These are phyloP conservation scores for Drosophila cognata DNA, from an alignment of 2,888 invertebrate species.

Conservation along the genomic window DNA sequence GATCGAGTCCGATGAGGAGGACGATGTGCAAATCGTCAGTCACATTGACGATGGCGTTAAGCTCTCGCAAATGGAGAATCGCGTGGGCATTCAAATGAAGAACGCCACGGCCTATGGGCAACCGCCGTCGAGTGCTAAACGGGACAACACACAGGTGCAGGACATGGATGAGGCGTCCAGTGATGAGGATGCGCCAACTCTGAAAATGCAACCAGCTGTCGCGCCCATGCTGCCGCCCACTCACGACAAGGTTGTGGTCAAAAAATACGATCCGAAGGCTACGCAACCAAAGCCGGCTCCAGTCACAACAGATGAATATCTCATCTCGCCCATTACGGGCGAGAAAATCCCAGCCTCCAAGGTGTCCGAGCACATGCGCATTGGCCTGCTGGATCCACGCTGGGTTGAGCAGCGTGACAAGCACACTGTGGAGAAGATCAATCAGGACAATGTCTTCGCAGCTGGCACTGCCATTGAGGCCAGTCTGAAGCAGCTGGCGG, in stretches of 20 bases:
- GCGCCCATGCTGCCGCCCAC: constrained; percentile 92
- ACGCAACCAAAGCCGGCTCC: constrained; percentile 87
- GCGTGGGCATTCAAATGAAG: constrained; percentile 85
- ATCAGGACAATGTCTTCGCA: constrained; percentile 90
- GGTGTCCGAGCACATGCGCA: constrained; percentile 99
- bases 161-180: constrained; percentile 97
- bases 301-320: constrained; percentile 92
- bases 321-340: constrained; percentile 99
- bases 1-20: constrained; percentile 93
- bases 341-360: constrained; percentile 98
- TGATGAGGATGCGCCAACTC: constrained; percentile 88
- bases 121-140: constrained; percentile 73
- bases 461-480: constrained; percentile 96
- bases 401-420: constrained; percentile 99
- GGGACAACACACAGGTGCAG: constrained; percentile 89
- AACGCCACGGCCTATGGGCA: constrained; percentile 84
- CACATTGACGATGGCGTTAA: constrained; percentile 83
- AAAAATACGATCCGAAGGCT: constrained; percentile 98
- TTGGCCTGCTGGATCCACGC: constrained; percentile 97
- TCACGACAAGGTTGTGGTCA: constrained; percentile 96
- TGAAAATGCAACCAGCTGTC: constrained; percentile 79
- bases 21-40: constrained; percentile 69
- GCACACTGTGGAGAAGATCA: constrained; percentile 95
- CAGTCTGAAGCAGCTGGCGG: constrained; percentile 97
- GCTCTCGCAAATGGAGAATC: constrained; percentile 89